Evolutionary conservation across 1,140 invertebrate species (phyloP).

Genomic region (Melipona quadrifasciata): DNA sequence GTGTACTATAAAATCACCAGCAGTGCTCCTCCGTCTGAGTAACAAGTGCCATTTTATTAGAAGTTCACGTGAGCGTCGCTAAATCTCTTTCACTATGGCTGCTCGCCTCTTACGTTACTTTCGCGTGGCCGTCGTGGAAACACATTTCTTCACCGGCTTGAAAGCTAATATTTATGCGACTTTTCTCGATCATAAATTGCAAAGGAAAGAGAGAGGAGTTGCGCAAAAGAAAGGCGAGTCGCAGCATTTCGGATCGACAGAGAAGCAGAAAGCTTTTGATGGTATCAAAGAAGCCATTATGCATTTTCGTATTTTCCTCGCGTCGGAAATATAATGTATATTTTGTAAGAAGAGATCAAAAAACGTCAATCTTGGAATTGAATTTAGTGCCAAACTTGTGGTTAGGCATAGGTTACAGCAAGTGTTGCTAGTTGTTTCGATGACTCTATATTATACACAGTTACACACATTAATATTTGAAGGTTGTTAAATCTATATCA

Average conservation of each 20-base stretch:
- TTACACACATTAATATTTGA: too few relatives aligned
- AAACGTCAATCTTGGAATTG: too few relatives aligned
- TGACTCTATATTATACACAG: too few relatives aligned
- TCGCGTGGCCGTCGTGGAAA: background rate
- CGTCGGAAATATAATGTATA: too few relatives aligned
- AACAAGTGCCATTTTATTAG: constrained; percentile 31
- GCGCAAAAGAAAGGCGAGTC: background rate
- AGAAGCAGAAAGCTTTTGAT: constrained; percentile 7
- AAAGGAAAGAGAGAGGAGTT: background rate
- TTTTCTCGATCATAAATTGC: constrained; percentile 36
- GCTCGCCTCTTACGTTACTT: background rate
- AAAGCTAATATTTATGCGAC: constrained; percentile 34
- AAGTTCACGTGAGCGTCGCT: background rate
- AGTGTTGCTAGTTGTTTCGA: too few relatives aligned
- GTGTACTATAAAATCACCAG: background rate
- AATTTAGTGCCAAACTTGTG: too few relatives aligned
- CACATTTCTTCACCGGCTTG: background rate
- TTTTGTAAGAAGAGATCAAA: too few relatives aligned
- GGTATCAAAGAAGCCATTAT: constrained; percentile 34
- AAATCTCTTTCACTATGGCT: constrained; percentile 22
- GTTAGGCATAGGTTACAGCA: too few relatives aligned
- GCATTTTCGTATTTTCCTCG: constrained; percentile 10
- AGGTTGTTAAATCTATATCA: too few relatives aligned
- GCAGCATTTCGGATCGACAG: background rate
- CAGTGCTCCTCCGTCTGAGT: background rate